These are phyloP conservation scores for Hystrix brachyura DNA, from an alignment of 2,113 vertebrate genomes.

Conservation along the genomic window DNA sequence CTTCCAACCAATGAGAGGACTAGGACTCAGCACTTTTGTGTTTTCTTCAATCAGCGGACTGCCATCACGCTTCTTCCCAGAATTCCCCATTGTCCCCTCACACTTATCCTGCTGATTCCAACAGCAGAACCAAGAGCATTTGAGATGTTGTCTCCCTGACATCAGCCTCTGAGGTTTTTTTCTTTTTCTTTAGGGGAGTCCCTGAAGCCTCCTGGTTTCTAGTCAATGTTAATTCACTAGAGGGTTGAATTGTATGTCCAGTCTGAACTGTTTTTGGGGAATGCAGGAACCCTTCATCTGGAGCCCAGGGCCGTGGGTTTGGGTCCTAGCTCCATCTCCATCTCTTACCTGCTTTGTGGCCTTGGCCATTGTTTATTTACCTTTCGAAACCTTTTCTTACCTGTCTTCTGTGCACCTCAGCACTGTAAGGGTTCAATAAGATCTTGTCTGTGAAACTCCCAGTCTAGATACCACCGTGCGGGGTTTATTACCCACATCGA, in stretches of 20 bases:
- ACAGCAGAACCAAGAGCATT: neutral
- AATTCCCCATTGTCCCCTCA: neutral
- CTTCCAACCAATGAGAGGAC: neutral
- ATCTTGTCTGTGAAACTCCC: neutral
- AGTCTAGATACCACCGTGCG: neutral
- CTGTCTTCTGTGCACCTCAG: neutral
- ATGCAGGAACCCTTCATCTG: neutral
- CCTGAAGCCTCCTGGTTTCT: neutral
- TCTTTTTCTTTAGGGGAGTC: neutral
- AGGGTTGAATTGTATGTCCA: neutral
- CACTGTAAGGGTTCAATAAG: neutral
- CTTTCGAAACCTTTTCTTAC: neutral
- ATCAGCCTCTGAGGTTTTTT: neutral
- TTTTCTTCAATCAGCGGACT: neutral
- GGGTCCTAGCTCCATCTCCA: neutral
- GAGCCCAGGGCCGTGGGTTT: neutral
- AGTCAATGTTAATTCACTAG: neutral
- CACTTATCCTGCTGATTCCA: neutral
- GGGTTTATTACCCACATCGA: neutral
- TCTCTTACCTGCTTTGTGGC: neutral
- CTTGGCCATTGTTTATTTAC: neutral
- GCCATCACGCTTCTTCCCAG: too few relatives aligned
- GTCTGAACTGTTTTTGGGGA: neutral
- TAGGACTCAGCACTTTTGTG: neutral
- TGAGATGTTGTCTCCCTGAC: neutral